These are phyloP conservation scores for Urocitellus parryii DNA, from an alignment of 2,113 vertebrate species.

Conservation along the genomic window DNA sequence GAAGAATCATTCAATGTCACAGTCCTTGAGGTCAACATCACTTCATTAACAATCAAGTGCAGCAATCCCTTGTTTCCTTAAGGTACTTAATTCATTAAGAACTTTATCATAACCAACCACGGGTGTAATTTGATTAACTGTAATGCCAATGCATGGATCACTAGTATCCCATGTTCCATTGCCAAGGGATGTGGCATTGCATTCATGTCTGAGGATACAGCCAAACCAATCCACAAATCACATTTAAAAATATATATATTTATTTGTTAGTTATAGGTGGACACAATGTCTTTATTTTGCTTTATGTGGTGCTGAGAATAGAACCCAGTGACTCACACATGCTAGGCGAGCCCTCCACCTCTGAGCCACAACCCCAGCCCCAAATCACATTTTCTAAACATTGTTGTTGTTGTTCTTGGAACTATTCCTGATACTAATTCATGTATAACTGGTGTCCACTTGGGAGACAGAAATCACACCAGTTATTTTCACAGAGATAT, in stretches of 20 bases:
- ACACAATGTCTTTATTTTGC: too few relatives aligned
- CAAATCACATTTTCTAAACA: not conserved
- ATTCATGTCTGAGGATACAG: not conserved
- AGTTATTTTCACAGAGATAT: slow-evolving; percentile 50
- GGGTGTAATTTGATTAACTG: slow-evolving; percentile 8
- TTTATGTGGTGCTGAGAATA: too few relatives aligned
- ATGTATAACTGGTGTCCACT: not conserved
- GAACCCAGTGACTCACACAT: too few relatives aligned
- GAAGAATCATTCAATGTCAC: not conserved
- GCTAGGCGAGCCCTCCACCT: too few relatives aligned
- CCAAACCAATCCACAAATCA: not conserved
- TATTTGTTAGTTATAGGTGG: too few relatives aligned
- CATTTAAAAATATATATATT: not conserved
- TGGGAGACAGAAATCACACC: slow-evolving; percentile 4
- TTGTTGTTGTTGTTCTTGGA: not conserved
- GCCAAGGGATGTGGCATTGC: not conserved
- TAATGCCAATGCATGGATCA: not conserved
- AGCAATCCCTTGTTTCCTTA: slow-evolving; percentile 4
- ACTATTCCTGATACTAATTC: slow-evolving; percentile 11
- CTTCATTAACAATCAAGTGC: slow-evolving; percentile 14
- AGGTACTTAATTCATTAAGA: slow-evolving; percentile 38
- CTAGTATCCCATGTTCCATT: not conserved
- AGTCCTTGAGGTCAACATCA: not conserved
- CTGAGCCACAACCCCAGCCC: too few relatives aligned
- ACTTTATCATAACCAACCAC: not conserved